These are phyloP conservation scores for Pogona vitticeps DNA, from an alignment of 2,113 vertebrate species.

Conservation along the genomic window DNA sequence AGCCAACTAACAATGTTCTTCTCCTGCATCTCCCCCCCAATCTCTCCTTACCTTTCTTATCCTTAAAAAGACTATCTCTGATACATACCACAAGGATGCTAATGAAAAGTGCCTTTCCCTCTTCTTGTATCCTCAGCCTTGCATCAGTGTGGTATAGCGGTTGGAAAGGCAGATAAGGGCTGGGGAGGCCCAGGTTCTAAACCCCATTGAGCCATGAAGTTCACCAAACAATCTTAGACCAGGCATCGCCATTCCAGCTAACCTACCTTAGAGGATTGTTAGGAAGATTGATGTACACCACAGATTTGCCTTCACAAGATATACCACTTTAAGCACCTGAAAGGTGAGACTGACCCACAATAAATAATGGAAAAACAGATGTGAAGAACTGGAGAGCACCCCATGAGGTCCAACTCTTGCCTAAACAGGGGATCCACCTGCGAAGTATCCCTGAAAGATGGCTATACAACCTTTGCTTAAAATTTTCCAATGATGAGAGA, in stretches of 20 bases:
- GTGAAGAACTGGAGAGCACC: background rate
- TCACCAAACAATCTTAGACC: background rate
- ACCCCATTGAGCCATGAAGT: background rate
- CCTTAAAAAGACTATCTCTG: background rate
- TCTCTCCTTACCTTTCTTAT: background rate
- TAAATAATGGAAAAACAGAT: background rate
- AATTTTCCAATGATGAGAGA: too few species aligned
- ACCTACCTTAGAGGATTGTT: background rate
- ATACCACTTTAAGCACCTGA: background rate
- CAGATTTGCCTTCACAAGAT: background rate
- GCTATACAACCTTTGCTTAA: too few species aligned
- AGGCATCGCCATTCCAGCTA: background rate
- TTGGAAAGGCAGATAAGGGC: background rate
- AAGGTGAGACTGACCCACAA: background rate
- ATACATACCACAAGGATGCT: background rate
- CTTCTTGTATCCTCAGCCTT: too few species aligned
- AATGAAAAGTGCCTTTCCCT: background rate
- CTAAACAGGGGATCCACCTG: too few species aligned
- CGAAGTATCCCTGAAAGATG: too few species aligned
- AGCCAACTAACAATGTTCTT: too few species aligned
- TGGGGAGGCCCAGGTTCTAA: background rate
- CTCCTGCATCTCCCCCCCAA: background rate
- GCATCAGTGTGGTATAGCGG: background rate
- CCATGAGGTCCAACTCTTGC: background rate
- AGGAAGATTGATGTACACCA: background rate